Conservation (phyloP, 2,888 invertebrate species). For the Halictus quadricinctus region DNA sequence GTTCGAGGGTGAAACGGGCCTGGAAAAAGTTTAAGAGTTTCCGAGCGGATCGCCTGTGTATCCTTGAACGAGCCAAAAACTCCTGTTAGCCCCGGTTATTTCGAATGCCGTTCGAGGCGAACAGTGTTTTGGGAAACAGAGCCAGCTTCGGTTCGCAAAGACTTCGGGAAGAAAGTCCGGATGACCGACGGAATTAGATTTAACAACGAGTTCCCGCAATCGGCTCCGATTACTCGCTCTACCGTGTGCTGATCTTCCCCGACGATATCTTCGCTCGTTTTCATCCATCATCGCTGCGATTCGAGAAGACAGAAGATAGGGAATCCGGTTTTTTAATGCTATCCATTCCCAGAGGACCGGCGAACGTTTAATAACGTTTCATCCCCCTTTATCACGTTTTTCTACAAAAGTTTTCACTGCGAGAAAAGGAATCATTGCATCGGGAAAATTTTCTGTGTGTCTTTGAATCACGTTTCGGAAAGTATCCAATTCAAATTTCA, state of each 20-base stretch:
- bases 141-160: background rate
- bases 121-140: background rate
- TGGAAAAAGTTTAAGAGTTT: slow-evolving; percentile 11
- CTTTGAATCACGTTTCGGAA: background rate
- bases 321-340: background rate
- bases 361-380: background rate
- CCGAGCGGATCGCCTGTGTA: background rate
- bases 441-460: background rate
- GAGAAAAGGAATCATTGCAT: background rate
- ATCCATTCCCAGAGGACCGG: background rate
- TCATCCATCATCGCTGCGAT: background rate
- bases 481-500: too few relatives aligned
- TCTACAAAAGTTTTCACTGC: background rate
- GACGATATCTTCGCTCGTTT: background rate
- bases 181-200: background rate
- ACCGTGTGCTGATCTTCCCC: background rate
- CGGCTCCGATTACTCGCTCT: background rate
- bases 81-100: background rate
- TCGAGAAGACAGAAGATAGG: background rate
- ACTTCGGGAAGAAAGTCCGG: background rate
- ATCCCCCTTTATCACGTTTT: background rate
- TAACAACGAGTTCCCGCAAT: background rate
- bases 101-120: background rate
- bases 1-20: background rate
- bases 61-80: slow-evolving; percentile 7